A percentile compares a stretch with the other conserved stretches of the same genome.
phyloP scores from a whole-genome alignment of 2,113 vertebrate genomes.

The Neotoma lepida region DNA sequence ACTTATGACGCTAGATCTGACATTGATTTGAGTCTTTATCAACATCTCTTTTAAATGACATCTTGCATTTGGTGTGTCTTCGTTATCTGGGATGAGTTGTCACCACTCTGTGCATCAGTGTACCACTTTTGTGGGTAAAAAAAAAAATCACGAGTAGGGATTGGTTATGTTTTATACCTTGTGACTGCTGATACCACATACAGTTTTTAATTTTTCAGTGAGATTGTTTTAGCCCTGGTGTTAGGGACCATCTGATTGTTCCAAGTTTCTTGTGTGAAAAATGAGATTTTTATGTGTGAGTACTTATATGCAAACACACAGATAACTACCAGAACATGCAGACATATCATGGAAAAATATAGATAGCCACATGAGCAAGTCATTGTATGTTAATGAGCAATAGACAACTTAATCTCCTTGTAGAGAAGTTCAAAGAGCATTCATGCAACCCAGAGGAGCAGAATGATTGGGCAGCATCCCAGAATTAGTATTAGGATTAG shows the following conservation, averaged over 20 bases:
- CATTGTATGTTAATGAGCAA: not conserved
- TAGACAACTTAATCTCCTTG: not conserved
- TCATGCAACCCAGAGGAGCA: not conserved
- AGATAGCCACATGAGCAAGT: not conserved
- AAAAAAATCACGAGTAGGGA: not conserved
- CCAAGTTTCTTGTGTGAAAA: not conserved
- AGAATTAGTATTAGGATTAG: no score
- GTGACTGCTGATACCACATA: not conserved
- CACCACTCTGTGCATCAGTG: not conserved
- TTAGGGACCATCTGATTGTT: not conserved
- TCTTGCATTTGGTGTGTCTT: not conserved
- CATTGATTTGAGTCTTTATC: not conserved
- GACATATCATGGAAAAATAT: not conserved
- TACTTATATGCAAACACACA: not conserved
- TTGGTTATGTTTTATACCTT: conserved; percentile 8
- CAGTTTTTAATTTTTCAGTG: not conserved
- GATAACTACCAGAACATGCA: not conserved
- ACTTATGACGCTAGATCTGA: not conserved
- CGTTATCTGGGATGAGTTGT: not conserved
- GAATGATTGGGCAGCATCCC: not conserved
- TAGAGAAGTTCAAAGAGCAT: not conserved
- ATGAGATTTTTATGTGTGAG: not conserved
- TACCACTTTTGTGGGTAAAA: not conserved
- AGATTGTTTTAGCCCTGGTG: not conserved
- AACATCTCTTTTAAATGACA: not conserved